phyloP scores from a whole-genome alignment of 2,113 vertebrate species.

The Canis aureus region DNA sequence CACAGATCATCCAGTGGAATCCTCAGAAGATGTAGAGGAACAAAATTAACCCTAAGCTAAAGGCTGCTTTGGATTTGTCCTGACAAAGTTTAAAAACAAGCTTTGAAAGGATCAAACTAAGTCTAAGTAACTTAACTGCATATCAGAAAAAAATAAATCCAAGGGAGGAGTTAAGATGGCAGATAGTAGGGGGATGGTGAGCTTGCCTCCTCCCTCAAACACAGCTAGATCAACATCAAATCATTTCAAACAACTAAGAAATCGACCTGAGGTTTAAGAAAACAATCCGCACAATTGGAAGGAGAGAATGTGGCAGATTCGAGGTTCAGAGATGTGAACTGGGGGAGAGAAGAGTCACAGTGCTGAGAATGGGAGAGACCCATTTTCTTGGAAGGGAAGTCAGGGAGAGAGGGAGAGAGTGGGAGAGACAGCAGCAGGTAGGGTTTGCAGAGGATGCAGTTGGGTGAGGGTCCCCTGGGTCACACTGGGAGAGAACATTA shows the following conservation, averaged over 20 bases:
- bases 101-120: not conserved
- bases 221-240: not conserved
- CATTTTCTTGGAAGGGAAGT: not conserved
- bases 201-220: not conserved
- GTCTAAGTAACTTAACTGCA: not conserved
- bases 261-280: not conserved
- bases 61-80: not conserved
- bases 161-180: not conserved
- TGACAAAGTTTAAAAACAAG: not conserved
- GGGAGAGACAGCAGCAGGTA: not conserved
- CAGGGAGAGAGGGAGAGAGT: not conserved
- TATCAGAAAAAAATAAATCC: constrained; percentile 34
- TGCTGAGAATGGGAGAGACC: not conserved
- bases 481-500: not conserved
- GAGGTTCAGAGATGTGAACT: not conserved
- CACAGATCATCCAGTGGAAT: not conserved
- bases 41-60: constrained; percentile 14
- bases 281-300: not conserved
- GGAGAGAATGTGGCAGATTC: not conserved
- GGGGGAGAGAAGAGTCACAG: not conserved
- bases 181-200: not conserved
- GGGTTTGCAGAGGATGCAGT: not conserved
- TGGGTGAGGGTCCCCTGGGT: not conserved
- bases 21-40: not conserved
- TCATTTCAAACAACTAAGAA: not conserved